Evolutionary conservation across 2,113 vertebrate species (phyloP).

Genomic region (Lagopus leucura): DNA sequence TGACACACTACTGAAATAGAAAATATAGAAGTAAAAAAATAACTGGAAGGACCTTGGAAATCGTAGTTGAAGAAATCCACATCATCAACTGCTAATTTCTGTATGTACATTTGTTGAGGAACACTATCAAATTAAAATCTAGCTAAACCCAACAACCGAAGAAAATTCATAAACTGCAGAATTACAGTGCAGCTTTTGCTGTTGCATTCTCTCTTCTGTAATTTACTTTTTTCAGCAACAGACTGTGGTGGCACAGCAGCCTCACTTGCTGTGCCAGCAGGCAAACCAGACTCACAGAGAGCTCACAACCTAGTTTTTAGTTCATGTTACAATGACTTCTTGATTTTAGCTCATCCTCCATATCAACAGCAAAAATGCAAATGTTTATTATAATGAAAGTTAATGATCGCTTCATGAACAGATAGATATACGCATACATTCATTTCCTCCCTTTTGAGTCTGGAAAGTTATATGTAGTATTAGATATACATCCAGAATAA

Average conservation of each 20-base stretch:
- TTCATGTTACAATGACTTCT: neutral
- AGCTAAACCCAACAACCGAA: neutral
- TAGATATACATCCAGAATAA: neutral
- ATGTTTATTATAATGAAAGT: neutral
- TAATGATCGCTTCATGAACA: neutral
- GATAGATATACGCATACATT: neutral
- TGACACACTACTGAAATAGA: neutral
- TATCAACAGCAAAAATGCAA: neutral
- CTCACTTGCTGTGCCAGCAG: neutral
- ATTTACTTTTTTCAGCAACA: neutral
- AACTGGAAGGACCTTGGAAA: neutral
- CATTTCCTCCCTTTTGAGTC: neutral
- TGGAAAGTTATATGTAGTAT: neutral
- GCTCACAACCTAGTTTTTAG: neutral
- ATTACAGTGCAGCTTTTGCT: neutral
- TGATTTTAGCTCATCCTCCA: neutral
- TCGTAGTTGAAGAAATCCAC: neutral
- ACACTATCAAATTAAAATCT: neutral
- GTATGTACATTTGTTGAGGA: neutral
- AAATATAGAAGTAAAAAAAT: neutral
- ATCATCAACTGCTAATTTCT: neutral
- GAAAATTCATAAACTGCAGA: neutral
- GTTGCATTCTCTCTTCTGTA: neutral
- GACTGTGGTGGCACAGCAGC: neutral
- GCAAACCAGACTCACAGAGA: neutral